A percentile compares a stretch with the other conserved stretches of the same genome.
Evolutionary conservation across 2,888 invertebrate genomes (phyloP).

Genomic region (Synanthedon andrenaeformis): DNA sequence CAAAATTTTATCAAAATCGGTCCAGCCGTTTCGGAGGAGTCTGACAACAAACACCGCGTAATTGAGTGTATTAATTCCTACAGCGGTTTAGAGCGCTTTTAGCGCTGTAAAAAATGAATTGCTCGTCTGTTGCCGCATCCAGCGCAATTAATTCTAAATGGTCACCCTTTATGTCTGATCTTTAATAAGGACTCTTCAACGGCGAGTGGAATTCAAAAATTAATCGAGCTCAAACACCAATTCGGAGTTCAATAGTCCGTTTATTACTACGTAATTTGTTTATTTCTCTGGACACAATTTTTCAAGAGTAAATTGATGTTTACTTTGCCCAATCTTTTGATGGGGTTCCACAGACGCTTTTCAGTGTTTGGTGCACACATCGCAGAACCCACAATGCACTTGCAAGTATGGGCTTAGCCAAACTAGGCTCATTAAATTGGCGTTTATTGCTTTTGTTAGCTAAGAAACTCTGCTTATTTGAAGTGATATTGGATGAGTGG

Average conservation of each 20-base stretch:
- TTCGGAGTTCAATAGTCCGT: slow-evolving; percentile 6
- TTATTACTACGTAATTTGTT: slow-evolving; percentile 1
- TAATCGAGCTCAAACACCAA: slow-evolving; percentile 14
- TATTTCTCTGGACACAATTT: background rate
- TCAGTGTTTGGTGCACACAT: no score
- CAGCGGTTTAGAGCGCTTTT: slow-evolving; percentile 2
- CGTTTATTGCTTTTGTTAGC: no score
- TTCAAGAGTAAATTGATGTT: background rate
- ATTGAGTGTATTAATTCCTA: background rate
- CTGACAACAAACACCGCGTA: no score
- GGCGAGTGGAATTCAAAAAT: slow-evolving; percentile 12
- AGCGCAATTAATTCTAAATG: slow-evolving; percentile 12
- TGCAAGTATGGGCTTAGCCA: no score
- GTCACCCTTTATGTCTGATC: slow-evolving; percentile 18
- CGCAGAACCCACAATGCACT: no score
- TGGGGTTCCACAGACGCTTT: no score
- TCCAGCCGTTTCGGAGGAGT: no score
- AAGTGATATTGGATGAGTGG: no score
- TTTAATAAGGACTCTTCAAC: slow-evolving; percentile 18
- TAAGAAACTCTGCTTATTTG: no score
- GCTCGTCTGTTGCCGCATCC: slow-evolving; percentile 2
- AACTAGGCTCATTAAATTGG: no score
- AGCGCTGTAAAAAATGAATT: slow-evolving; percentile 9
- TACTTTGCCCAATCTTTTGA: background rate
- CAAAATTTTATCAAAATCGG: no score